Conservation (phyloP, 2,797 vertebrate species). For the Chelon auratus region DNA sequence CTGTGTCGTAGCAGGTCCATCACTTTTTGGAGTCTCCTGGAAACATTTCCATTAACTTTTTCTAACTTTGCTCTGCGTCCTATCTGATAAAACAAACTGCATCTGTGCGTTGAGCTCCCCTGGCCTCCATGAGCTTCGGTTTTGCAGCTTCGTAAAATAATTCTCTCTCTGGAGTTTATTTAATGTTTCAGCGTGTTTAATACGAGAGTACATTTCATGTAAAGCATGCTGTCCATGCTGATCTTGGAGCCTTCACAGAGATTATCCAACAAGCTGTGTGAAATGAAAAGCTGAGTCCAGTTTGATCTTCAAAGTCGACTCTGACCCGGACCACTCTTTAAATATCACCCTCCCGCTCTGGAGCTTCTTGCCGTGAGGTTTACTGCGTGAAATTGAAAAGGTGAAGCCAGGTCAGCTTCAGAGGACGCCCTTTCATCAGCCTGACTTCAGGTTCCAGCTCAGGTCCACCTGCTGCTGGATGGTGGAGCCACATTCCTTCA, state of each 20-base stretch:
- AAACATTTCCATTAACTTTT: no score
- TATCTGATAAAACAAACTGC: no score
- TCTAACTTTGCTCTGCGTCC: no score
- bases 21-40: no score
- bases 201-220: no score
- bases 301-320: neutral
- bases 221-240: rapidly evolving
- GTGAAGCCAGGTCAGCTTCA: slow-evolving; percentile 23
- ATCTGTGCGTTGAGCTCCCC: no score
- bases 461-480: slow-evolving; percentile 44
- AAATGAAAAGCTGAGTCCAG: neutral
- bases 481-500: slow-evolving; percentile 34
- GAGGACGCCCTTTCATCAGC: slow-evolving; percentile 7
- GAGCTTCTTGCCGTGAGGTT: neutral
- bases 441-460: neutral
- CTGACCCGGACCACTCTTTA: neutral
- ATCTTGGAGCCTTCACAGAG: neutral
- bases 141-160: no score
- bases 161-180: no score
- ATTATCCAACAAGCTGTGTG: no score
- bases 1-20: no score
- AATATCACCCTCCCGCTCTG: neutral
- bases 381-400: slow-evolving; percentile 19
- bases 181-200: no score
- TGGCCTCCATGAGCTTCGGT: no score